Evolutionary conservation across 1,140 invertebrate genomes (phyloP), one percentile per base, ranked within the genome.

Genomic region (Aleiodes sp.): DNA sequence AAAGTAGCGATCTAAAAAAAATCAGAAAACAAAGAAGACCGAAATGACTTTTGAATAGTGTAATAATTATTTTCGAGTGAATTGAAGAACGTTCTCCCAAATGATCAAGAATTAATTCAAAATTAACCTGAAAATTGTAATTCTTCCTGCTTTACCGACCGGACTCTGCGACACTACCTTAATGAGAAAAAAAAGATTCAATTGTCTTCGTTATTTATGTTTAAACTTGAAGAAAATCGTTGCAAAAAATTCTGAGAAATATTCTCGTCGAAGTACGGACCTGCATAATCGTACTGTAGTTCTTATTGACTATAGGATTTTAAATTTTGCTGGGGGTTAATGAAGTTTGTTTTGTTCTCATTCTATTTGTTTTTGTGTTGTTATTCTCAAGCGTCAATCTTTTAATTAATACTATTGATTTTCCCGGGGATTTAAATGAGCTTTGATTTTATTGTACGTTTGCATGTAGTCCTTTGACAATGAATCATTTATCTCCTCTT

Each of bases 341-440:
- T 3, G 46, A 21, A 24, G 26, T 3, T 9, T 4, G 10, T 24
- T 24, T 52, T 16, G 46, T 52, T 52, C 26, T 24, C 9, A 16
- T 52, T 2, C 39, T 4, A 41, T 41, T 21, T 24, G 21, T n/a
- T n/a, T n/a, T n/a, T n/a, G n/a, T n/a, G n/a, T n/a, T n/a, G n/a
- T n/a, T n/a, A n/a, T n/a, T n/a, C n/a, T n/a, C n/a, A n/a, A n/a
- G n/a, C n/a, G n/a, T n/a, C n/a, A 52, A 12, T 16, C 9, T 24
- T 52, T 52, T 24, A 52, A 52, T 52, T 52, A 52, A 52, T 52
- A 9, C 10, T 52, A 52, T 52, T 52, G 46, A 52, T 52, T 52
- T 52, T 24, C 10, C 19, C 46, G 21, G 46, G 26, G 19, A 52
- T 52, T 52, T 52, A 1, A 21, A 52, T 52, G 8, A 7, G n/a